Evolutionary conservation across 2,113 vertebrate species (phyloP).

Genomic region (Lasiurus cinereus): DNA sequence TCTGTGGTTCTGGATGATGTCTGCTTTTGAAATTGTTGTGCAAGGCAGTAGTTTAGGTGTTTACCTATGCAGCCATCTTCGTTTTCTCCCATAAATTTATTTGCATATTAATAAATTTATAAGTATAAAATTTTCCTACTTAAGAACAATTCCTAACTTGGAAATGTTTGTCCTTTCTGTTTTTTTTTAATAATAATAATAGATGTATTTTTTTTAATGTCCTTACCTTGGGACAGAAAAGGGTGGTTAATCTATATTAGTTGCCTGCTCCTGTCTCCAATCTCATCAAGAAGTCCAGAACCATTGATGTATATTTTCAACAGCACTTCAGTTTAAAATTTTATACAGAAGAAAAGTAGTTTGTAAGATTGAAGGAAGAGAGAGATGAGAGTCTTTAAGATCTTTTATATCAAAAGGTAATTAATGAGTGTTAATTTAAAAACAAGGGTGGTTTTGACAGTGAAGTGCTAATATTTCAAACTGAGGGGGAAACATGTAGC

Average conservation of each 20-base stretch:
- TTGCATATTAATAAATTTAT: not conserved
- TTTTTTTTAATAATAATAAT: slow-evolving; percentile 9
- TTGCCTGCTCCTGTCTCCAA: not conserved
- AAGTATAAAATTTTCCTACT: not conserved
- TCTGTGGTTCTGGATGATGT: too few species aligned
- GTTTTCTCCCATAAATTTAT: not conserved
- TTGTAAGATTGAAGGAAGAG: not conserved
- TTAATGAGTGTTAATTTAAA: slow-evolving; percentile 75
- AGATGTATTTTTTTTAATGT: not conserved
- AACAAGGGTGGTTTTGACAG: slow-evolving; percentile 74
- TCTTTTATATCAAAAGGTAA: slow-evolving; percentile 55
- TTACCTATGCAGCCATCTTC: too few species aligned
- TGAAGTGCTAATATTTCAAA: slow-evolving; percentile 64
- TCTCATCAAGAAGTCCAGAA: not conserved
- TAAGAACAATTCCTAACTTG: not conserved
- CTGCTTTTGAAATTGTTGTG: too few species aligned
- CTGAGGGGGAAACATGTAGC: slow-evolving; percentile 21
- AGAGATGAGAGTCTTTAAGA: slow-evolving; percentile 39
- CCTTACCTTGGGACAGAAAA: not conserved
- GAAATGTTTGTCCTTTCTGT: not conserved
- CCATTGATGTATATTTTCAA: not conserved
- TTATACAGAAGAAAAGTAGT: not conserved
- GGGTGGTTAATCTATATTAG: not conserved
- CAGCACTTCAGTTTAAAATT: not conserved
- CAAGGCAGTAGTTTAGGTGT: too few species aligned